Evolutionary conservation across 2,797 vertebrate species (phyloP), one percentile per base, ranked within the genome.

Genomic region (Carcharodon carcharias): DNA sequence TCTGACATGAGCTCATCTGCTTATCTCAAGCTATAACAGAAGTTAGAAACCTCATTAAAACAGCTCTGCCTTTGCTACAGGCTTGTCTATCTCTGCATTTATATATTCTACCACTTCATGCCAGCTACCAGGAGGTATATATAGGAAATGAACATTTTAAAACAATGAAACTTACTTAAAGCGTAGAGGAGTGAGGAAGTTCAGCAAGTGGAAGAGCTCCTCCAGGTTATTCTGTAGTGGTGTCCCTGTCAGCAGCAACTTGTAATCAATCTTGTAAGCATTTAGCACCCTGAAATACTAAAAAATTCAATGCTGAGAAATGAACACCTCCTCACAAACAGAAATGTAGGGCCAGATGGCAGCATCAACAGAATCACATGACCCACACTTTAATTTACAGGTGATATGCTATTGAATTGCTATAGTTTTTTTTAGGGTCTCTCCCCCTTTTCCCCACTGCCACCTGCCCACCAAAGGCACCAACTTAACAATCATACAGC

Each of bases 221-320:
- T 99, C 99, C 96, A 99, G 97, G 97, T 99, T 99, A 98, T 99
- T 99, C 98, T 99, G 99, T 1, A 99, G 99, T 0, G 99, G 99
- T 0, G 99, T 99, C 67, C 99, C 99, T 0, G 99, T 99, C 97
- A 99, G 98, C 96, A 99, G 98, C 97, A 99, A 98, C 98, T 99
- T 99, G 97, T 99, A 99, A 97, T 99, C 99, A 6, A 99, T 99
- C 98, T 99, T 99, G 97, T 99, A 99, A 97, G 99, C 99, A 65
- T 99, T 99, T 96, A 99, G 97, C 96, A 99, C 99, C 97, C 99
- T 98, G 87, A 99, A 99, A 98, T 99, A 99, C 99, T 99, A 97
- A 82, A 40, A 85, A 56, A 91, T 56, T 45, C 95, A 96, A 96
- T 23, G 73, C 45, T 71, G 50, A 1, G 58, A 96, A 96, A 96